Base-by-base conservation (phyloP, 1,140 invertebrate genomes). In the Mercenaria mercenaria region DNA sequence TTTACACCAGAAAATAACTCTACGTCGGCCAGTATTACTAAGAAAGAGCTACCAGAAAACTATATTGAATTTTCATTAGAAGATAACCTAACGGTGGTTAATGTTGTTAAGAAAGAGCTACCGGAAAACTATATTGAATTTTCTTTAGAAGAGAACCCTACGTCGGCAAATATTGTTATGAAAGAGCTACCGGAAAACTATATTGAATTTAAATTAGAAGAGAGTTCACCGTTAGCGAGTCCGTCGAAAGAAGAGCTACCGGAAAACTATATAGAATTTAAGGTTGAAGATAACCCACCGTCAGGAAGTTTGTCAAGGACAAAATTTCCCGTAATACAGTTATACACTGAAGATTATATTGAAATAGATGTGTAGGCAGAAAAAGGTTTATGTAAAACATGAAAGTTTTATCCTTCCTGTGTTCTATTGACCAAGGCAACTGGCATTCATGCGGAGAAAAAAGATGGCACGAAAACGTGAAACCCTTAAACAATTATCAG, bases 131-230 rank as follows among this genome's bases (percentile, higher is more conserved):
- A n/a, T 61, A 76, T 76, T 76, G 72, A 76, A 39, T 76, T 76
- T 23, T 47, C 1, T 26, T 0, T 47, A 3, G 41, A 76, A 47
- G 72, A 76, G 20, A 50, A 47, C 29, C 41, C 72, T 1, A 39
- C 72, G 18, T 50, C 39, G 29, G 39, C n/a, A 1, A 76, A 41
- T 39, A 1, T 76, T 6, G 47, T 10, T 6, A 47, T 10, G 41
- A 76, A 41, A 10, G 18, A 76, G 26, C 6, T 26, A n/a, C 41
- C 37, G 18, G 37, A 6, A 29, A 47, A 67, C 32, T 29, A 15
- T 67, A 76, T 76, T 76, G 72, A 76, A 39, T 76, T 76, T 26
- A 76, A n/a, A 26, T 8, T 47, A 20, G 72, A 76, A 47, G 72
- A 76, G 20, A 76, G 39, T 50, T 34, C 72, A 1, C 72, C 72